Evolutionary conservation across 2,797 vertebrate genomes (phyloP).

Genomic region (Sarcophilus harrisii): DNA sequence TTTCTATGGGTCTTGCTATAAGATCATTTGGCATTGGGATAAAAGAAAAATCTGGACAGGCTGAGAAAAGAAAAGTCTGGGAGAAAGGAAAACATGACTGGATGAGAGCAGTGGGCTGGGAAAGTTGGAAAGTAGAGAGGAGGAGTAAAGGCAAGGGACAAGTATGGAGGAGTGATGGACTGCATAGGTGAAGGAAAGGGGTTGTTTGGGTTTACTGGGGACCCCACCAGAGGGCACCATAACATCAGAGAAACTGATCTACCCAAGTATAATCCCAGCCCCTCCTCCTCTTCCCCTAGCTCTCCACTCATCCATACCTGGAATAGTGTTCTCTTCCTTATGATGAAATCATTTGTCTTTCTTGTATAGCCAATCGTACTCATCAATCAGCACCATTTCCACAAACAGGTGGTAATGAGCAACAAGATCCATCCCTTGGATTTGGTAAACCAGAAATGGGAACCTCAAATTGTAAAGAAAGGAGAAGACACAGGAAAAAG

Average conservation of each 20-base stretch:
- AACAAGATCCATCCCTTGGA: constrained; percentile 79
- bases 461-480: constrained; percentile 93
- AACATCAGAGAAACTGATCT: neutral
- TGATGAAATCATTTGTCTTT: constrained; percentile 98
- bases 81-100: neutral
- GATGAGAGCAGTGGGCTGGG: neutral
- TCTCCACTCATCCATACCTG: constrained; percentile 86
- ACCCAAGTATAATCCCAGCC: neutral
- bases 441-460: constrained; percentile 88
- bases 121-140: neutral
- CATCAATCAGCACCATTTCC: constrained; percentile 95
- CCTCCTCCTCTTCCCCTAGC: neutral
- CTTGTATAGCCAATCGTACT: constrained; percentile 94
- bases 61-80: neutral
- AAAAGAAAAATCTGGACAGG: neutral
- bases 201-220: neutral
- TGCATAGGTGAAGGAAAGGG: neutral
- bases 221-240: constrained; percentile 70
- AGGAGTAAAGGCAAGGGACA: neutral
- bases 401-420: constrained; percentile 96
- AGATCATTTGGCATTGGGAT: neutral
- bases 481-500: neutral
- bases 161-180: neutral
- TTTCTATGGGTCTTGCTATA: neutral
- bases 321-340: constrained; percentile 96